phyloP scores from a whole-genome alignment of 2,797 vertebrate genomes.

The Sebastes vulpes region DNA sequence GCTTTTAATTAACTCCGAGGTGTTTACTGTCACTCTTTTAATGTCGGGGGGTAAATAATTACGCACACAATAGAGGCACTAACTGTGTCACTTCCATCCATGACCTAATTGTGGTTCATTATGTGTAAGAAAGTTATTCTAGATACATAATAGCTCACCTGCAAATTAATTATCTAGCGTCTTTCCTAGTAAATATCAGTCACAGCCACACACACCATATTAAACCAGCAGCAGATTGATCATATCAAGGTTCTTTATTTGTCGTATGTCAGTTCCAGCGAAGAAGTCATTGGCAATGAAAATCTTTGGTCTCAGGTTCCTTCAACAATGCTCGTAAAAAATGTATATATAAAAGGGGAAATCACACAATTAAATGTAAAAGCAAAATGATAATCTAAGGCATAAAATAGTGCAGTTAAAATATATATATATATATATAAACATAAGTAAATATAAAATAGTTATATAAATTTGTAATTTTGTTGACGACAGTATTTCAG shows the following conservation, averaged over 20 bases:
- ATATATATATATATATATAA: no score
- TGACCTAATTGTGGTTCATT: slow-evolving; percentile 53
- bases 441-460: no score
- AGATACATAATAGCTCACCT: slow-evolving; percentile 29
- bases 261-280: no score
- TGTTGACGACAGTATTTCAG: no score
- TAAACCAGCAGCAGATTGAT: background rate
- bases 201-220: background rate
- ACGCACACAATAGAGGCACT: slow-evolving; percentile 37
- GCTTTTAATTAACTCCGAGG: slow-evolving; percentile 64
- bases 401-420: no score
- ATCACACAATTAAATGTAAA: no score
- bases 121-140: slow-evolving; percentile 30
- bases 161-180: background rate
- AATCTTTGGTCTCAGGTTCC: no score
- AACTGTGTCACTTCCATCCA: slow-evolving; percentile 46
- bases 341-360: no score
- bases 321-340: no score
- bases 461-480: no score
- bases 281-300: no score
- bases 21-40: slow-evolving; percentile 46
- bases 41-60: slow-evolving; percentile 16
- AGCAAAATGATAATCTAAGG: no score
- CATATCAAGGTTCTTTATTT: background rate
- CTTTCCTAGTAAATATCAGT: background rate